Conservation (phyloP, 2,797 vertebrate species). For the Martes flavigula region DNA sequence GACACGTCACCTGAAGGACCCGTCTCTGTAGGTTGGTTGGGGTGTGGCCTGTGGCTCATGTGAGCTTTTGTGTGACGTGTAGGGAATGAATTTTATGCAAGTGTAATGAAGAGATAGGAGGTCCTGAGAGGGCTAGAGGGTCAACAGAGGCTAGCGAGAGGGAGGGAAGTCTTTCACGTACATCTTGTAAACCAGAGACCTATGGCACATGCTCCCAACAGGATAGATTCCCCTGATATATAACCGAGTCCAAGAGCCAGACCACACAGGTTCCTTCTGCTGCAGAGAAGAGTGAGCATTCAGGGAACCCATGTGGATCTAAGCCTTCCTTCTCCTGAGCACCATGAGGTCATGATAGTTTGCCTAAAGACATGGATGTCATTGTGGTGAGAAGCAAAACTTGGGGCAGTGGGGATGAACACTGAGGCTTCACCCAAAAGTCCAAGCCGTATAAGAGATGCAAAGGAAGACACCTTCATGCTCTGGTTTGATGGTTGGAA, state of each 20-base stretch:
- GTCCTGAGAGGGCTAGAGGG: not conserved
- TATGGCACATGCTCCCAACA: accelerated
- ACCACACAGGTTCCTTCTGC: not conserved
- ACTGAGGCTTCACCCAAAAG: accelerated
- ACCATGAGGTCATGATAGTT: not conserved
- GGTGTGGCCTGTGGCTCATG: accelerated
- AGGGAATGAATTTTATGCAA: accelerated
- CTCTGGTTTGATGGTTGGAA: accelerated
- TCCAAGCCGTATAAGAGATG: no score
- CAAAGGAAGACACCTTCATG: accelerated
- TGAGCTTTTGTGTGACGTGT: not conserved
- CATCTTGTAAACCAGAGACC: not conserved
- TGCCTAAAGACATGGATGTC: accelerated
- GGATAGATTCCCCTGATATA: accelerated
- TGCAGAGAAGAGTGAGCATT: not conserved
- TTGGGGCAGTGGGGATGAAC: accelerated
- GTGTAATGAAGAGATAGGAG: accelerated
- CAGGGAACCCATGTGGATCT: accelerated
- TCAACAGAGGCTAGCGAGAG: accelerated
- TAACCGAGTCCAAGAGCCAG: not conserved
- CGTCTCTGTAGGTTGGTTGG: no score
- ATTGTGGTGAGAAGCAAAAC: no score
- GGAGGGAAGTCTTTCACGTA: accelerated
- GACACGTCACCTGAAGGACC: accelerated
- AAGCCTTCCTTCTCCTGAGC: not conserved